A percentile compares a stretch with the other conserved stretches of the same genome.
phyloP scores from a whole-genome alignment of 2,797 vertebrate genomes.

The Syngnathus rostellatus region DNA sequence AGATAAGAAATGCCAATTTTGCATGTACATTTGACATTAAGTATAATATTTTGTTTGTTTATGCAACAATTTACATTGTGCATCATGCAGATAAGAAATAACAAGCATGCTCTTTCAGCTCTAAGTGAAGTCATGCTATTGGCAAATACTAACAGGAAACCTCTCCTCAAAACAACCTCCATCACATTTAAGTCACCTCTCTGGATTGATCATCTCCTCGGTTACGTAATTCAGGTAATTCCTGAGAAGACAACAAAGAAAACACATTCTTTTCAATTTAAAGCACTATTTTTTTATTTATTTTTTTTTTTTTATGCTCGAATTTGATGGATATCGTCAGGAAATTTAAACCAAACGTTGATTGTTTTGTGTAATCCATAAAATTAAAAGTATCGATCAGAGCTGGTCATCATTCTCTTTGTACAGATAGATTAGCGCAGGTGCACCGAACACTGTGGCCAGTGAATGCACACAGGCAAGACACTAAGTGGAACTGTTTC shows the following conservation, averaged over 20 bases:
- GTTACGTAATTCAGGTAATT: constrained; percentile 99
- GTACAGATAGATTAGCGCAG: not conserved
- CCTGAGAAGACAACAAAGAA: constrained; percentile 65
- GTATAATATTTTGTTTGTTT: not conserved
- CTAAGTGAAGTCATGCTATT: constrained; percentile 14
- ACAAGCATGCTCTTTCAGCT: constrained; percentile 14
- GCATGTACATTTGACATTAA: not conserved
- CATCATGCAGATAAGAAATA: constrained; percentile 17
- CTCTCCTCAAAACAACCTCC: constrained; percentile 39
- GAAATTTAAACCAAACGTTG: not conserved
- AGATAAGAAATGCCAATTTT: not conserved
- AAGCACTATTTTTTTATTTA: not conserved
- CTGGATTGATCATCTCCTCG: constrained; percentile 97
- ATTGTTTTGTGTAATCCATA: not conserved
- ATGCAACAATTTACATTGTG: not conserved
- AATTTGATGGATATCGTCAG: too few relatives aligned
- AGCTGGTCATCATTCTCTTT: not conserved
- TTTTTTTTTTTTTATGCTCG: not conserved
- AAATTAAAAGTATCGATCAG: not conserved
- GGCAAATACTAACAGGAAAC: constrained; percentile 29
- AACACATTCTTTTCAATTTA: not conserved
- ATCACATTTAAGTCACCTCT: constrained; percentile 73
- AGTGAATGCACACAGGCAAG: not conserved
- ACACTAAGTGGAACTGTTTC: not conserved
- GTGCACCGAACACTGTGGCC: not conserved